phyloP scores from a whole-genome alignment of 2,888 invertebrate species.

The Helleia helle region DNA sequence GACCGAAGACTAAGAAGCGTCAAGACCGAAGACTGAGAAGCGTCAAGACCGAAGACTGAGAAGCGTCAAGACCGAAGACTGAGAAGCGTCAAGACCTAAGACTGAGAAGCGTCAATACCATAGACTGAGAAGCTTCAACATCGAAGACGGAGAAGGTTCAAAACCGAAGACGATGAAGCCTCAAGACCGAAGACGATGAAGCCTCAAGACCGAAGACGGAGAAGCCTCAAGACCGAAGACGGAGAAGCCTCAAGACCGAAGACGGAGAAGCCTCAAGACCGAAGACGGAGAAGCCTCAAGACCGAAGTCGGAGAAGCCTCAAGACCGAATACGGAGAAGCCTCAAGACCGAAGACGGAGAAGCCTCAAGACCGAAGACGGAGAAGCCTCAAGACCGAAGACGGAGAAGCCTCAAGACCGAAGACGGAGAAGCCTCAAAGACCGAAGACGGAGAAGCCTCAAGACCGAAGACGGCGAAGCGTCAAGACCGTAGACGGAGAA shows the following conservation, averaged over 20 bases:
- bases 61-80: too few relatives aligned
- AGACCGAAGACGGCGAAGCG: too few relatives aligned
- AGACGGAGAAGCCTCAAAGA: too few relatives aligned
- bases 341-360: not conserved
- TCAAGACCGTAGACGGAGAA: too few relatives aligned
- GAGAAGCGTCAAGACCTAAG: not conserved
- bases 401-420: too few relatives aligned
- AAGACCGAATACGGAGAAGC: not conserved
- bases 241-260: not conserved
- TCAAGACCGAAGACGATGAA: not conserved
- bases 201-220: conserved; percentile 12
- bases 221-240: conserved; percentile 13
- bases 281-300: conserved; percentile 7
- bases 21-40: not conserved
- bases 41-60: not conserved
- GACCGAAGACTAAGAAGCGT: not conserved
- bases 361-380: conserved; percentile 10
- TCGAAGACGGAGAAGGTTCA: conserved; percentile 5
- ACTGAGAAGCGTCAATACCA: conserved; percentile 4
- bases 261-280: conserved; percentile 1
- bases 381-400: conserved; percentile 13
- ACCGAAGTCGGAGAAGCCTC: not conserved
- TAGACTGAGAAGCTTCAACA: not conserved
- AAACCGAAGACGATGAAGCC: conserved; percentile 2
- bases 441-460: too few relatives aligned